These are phyloP conservation scores for Pachliopta kotzebuea DNA, from an alignment of 2,888 invertebrate species.

Conservation along the genomic window DNA sequence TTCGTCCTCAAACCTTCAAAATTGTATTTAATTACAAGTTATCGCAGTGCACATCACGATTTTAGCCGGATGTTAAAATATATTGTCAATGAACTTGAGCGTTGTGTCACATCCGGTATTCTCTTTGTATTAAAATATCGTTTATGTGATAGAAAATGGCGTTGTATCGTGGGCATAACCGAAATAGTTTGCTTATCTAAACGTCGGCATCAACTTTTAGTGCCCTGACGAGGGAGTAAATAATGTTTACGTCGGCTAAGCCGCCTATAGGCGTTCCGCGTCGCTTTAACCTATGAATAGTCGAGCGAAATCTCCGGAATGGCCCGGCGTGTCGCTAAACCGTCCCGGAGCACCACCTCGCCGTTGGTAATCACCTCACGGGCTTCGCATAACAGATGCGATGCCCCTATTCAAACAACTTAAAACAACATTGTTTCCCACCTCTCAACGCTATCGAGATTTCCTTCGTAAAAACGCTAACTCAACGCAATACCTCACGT, in stretches of 20 bases:
- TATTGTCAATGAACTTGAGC: slow-evolving; percentile 26
- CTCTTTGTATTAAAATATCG: slow-evolving; percentile 18
- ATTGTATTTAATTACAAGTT: slow-evolving; percentile 15
- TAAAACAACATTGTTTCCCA: slow-evolving; percentile 11
- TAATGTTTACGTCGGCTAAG: slow-evolving; percentile 23
- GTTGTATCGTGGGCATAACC: slow-evolving; percentile 14
- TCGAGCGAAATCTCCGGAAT: slow-evolving; percentile 24
- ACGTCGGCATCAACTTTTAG: slow-evolving; percentile 27
- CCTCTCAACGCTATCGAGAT: slow-evolving; percentile 3
- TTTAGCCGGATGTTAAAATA: slow-evolving; percentile 25
- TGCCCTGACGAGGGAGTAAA: slow-evolving; percentile 18
- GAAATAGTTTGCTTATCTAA: slow-evolving; percentile 30
- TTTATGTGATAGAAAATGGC: slow-evolving; percentile 11
- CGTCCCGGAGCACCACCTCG: slow-evolving; percentile 15
- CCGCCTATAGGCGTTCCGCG: slow-evolving; percentile 16
- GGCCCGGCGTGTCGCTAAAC: slow-evolving; percentile 17
- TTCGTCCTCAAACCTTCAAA: background rate
- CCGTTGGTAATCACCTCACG: slow-evolving; percentile 13
- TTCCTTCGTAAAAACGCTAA: slow-evolving; percentile 12
- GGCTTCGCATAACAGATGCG: slow-evolving; percentile 9
- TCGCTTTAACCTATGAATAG: slow-evolving; percentile 24
- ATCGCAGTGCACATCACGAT: slow-evolving; percentile 20
- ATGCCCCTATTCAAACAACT: slow-evolving; percentile 7
- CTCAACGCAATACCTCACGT: slow-evolving; percentile 13
- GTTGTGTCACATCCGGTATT: slow-evolving; percentile 15